These are phyloP conservation scores for Arizona elegans DNA, from an alignment of 2,113 vertebrate genomes.

Conservation along the genomic window DNA sequence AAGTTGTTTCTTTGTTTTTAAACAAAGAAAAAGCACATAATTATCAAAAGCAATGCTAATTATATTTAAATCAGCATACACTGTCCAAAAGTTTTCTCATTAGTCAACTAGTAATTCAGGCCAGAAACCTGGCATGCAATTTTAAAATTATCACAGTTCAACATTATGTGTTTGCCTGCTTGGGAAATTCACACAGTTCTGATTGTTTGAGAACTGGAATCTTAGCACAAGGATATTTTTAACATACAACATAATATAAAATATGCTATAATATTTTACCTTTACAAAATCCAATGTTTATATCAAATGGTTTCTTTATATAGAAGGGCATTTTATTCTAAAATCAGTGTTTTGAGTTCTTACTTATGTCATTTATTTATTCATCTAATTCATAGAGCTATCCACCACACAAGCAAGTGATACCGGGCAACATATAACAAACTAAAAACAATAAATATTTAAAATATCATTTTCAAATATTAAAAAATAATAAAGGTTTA, in stretches of 20 bases:
- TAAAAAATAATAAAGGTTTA: neutral
- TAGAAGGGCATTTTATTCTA: neutral
- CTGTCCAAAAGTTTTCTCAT: neutral
- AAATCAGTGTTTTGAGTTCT: neutral
- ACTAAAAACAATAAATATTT: neutral
- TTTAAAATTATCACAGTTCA: slow-evolving; percentile 14
- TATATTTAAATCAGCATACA: neutral
- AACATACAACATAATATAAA: neutral
- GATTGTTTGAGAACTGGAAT: slow-evolving; percentile 3
- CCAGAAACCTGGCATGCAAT: slow-evolving; percentile 8
- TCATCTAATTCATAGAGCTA: neutral
- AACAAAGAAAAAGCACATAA: neutral
- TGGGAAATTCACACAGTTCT: neutral
- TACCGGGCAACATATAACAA: neutral
- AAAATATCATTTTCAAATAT: neutral
- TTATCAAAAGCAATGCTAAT: neutral
- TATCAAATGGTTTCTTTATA: neutral
- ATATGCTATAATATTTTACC: neutral
- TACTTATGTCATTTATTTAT: neutral
- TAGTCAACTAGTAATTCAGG: neutral
- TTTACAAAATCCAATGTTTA: neutral
- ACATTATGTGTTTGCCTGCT: neutral
- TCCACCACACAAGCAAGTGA: neutral
- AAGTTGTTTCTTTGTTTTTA: neutral
- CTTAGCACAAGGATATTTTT: neutral